A percentile compares a stretch with the other conserved stretches of the same genome.
These are phyloP conservation scores for Eristalis tenax DNA, from an alignment of 2,888 invertebrate species.

Conservation along the genomic window DNA sequence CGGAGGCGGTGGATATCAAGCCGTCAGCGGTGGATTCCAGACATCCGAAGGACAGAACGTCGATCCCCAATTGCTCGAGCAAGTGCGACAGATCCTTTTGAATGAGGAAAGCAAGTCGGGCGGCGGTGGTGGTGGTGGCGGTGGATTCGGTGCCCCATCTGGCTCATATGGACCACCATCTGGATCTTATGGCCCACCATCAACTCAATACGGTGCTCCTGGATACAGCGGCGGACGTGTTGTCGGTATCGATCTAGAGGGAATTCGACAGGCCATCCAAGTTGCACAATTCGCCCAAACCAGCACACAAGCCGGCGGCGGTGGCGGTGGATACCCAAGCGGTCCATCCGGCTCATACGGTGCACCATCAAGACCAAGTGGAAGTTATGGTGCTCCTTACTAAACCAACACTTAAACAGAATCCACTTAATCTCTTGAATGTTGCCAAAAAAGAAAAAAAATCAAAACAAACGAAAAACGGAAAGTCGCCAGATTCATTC, in stretches of 20 bases:
- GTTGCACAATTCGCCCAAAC: constrained; percentile 92
- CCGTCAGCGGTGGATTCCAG: constrained; percentile 89
- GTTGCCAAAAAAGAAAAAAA: constrained; percentile 54
- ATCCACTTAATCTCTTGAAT: constrained; percentile 47
- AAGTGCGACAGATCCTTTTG: constrained; percentile 91
- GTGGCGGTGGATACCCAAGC: constrained; percentile 81
- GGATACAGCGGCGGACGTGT: constrained; percentile 82
- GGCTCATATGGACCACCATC: constrained; percentile 84
- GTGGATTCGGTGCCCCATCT: constrained; percentile 81
- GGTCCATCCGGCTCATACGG: constrained; percentile 84
- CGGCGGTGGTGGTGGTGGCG: constrained; percentile 81
- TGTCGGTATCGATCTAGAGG: constrained; percentile 92
- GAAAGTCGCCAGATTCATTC: constrained; percentile 42
- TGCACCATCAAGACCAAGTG: constrained; percentile 84
- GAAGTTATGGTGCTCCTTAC: constrained; percentile 86
- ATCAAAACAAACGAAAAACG: constrained; percentile 27
- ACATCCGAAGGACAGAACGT: constrained; percentile 92
- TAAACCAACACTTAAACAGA: constrained; percentile 68
- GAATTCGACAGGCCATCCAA: constrained; percentile 92
- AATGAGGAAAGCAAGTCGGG: constrained; percentile 88
- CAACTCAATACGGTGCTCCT: constrained; percentile 86
- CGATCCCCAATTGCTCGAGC: constrained; percentile 90
- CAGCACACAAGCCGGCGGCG: constrained; percentile 82
- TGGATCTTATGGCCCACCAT: constrained; percentile 86
- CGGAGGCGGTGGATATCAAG: constrained; percentile 88